These are phyloP conservation scores for Piprites chloris DNA, from an alignment of 2,113 vertebrate genomes.

Conservation along the genomic window DNA sequence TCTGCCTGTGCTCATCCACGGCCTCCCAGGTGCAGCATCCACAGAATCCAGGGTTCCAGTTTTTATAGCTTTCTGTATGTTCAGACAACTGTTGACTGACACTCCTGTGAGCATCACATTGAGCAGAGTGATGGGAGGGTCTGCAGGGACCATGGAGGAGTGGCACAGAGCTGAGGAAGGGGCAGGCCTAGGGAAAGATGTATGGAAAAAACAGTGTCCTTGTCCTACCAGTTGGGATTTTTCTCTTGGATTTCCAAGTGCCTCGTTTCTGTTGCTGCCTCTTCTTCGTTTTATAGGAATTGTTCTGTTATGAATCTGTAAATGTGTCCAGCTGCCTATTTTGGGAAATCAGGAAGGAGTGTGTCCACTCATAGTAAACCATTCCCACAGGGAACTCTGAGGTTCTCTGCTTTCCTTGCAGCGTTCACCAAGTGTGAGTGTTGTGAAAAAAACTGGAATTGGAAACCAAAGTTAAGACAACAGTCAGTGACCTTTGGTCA, in stretches of 20 bases:
- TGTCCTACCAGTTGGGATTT: not conserved
- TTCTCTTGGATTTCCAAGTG: not conserved
- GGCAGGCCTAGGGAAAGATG: not conserved
- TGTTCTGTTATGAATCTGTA: not conserved
- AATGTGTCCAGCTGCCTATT: not conserved
- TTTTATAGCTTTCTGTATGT: not conserved
- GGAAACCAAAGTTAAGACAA: not conserved
- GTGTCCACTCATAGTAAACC: not conserved
- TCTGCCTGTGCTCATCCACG: not conserved
- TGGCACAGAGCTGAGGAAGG: not conserved
- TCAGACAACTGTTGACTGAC: not conserved
- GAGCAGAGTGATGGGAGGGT: not conserved
- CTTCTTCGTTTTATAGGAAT: not conserved
- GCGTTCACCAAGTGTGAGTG: not conserved
- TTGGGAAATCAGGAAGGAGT: not conserved
- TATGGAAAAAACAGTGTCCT: not conserved
- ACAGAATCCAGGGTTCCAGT: not conserved
- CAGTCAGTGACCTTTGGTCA: not conserved
- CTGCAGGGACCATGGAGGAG: not conserved
- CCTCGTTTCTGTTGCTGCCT: not conserved
- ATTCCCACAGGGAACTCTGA: not conserved
- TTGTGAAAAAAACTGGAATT: not conserved
- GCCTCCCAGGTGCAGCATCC: not conserved
- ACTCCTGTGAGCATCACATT: rapidly evolving
- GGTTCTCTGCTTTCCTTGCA: not conserved